phyloP scores from a whole-genome alignment of 2,113 vertebrate species.

The Irena cyanogastra region DNA sequence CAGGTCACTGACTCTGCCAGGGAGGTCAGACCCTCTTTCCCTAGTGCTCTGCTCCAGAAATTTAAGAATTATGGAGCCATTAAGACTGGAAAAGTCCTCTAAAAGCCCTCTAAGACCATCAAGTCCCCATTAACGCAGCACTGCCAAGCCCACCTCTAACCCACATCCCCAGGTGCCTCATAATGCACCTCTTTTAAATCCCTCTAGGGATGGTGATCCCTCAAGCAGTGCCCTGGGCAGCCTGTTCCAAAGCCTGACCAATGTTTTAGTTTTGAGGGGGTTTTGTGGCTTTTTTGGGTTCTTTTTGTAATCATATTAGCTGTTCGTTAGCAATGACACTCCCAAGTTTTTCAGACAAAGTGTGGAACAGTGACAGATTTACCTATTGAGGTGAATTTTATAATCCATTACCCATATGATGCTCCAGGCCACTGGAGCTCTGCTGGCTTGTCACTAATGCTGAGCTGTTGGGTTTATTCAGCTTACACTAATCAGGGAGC shows the following conservation, averaged over 20 bases:
- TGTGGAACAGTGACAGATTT: not conserved
- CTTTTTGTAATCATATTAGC: not conserved
- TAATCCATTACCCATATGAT: conserved; percentile 3
- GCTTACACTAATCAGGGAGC: not conserved
- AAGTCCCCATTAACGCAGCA: too few species aligned
- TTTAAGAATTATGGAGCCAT: not conserved
- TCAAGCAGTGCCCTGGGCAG: not conserved
- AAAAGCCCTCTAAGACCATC: not conserved
- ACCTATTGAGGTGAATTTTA: conserved; percentile 15
- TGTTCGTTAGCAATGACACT: not conserved
- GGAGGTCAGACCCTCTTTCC: not conserved
- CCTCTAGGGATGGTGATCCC: not conserved
- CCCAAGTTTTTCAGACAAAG: not conserved
- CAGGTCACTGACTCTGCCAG: accelerated
- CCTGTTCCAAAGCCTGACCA: not conserved
- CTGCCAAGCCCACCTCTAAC: not conserved
- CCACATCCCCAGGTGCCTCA: not conserved
- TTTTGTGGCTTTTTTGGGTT: not conserved
- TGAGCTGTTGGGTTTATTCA: conserved; percentile 20
- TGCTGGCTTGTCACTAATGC: conserved; percentile 6
- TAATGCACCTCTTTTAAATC: not conserved
- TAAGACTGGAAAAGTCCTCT: not conserved
- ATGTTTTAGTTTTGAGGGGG: not conserved
- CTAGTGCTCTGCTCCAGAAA: not conserved
- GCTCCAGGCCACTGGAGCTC: not conserved